Conservation (phyloP, 2,113 vertebrate species). For the Tachuris rubrigastra region DNA sequence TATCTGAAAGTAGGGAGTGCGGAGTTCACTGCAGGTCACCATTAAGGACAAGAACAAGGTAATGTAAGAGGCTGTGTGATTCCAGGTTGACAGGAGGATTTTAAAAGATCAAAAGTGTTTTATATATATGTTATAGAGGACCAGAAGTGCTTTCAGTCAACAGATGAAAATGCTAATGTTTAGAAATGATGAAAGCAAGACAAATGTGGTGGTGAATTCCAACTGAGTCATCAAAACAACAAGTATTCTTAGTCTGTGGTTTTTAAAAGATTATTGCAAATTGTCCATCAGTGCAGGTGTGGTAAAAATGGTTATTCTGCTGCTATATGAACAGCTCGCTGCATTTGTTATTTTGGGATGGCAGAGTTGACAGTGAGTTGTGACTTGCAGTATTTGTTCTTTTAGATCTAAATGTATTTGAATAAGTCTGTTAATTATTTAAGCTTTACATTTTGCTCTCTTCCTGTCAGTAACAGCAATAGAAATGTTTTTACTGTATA, state of each 20-base stretch:
- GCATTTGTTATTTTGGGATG: constrained; percentile 28
- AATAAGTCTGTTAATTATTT: constrained; percentile 33
- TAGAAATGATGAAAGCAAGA: constrained; percentile 52
- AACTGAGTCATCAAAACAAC: constrained; percentile 61
- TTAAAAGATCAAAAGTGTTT: constrained; percentile 48
- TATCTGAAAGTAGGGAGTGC: constrained; percentile 45
- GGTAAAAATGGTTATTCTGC: not conserved
- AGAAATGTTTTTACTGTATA: constrained; percentile 31
- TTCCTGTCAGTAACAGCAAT: not conserved
- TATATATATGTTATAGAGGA: constrained; percentile 23
- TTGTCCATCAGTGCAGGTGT: constrained; percentile 32
- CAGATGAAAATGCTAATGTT: constrained; percentile 28
- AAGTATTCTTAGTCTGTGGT: constrained; percentile 48
- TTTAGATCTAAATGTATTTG: constrained; percentile 2
- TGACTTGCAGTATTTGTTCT: not conserved
- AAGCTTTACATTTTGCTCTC: not conserved
- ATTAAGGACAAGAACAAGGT: constrained; percentile 52
- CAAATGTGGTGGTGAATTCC: constrained; percentile 53
- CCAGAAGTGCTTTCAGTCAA: constrained; percentile 52
- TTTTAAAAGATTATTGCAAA: constrained; percentile 57
- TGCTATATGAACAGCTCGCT: not conserved
- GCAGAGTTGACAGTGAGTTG: constrained; percentile 1
- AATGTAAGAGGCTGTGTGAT: constrained; percentile 35
- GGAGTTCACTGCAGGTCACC: constrained; percentile 22
- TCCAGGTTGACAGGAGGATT: constrained; percentile 39